Evolutionary conservation across 2,888 invertebrate genomes (phyloP).

Genomic region (Chydorus sphaericus): DNA sequence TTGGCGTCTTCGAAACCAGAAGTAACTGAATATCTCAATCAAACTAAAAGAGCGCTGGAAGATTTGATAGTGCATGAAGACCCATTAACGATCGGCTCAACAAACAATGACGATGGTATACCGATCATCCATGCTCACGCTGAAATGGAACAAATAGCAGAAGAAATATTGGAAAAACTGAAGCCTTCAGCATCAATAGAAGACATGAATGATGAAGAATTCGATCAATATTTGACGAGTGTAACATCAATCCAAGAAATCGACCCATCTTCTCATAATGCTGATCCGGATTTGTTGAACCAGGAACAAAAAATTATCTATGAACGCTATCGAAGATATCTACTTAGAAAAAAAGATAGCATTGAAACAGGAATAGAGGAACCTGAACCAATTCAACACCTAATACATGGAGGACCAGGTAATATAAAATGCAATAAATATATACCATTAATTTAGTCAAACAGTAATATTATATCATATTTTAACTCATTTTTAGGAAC

Average conservation of each 20-base stretch:
- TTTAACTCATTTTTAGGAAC: too few species aligned
- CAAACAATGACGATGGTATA: neutral
- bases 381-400: too few species aligned
- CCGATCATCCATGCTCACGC: neutral
- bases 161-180: neutral
- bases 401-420: too few species aligned
- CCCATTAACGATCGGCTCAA: neutral
- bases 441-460: too few species aligned
- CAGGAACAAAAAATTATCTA: neutral
- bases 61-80: neutral
- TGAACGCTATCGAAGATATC: too few species aligned
- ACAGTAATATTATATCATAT: too few species aligned
- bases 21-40: neutral
- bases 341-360: too few species aligned
- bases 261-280: neutral
- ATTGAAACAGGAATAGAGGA: too few species aligned
- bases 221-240: neutral
- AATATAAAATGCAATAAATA: too few species aligned
- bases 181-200: neutral
- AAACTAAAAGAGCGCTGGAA: neutral
- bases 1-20: neutral
- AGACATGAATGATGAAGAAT: neutral
- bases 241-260: neutral
- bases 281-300: neutral
- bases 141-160: neutral